phyloP scores from a whole-genome alignment of 2,797 vertebrate species.

The Chrosomus eos region DNA sequence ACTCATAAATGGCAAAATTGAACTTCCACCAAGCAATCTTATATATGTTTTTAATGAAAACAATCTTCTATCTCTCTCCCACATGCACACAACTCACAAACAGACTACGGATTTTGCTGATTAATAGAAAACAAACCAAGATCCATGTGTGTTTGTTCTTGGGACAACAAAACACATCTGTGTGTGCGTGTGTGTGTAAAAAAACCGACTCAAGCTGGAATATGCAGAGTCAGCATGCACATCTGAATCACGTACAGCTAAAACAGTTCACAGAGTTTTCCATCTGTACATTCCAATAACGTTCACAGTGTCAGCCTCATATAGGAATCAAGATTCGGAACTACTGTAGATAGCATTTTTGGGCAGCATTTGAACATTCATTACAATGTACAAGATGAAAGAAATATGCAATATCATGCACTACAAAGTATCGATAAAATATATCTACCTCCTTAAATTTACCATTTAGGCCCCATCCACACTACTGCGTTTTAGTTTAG shows the following conservation, averaged over 20 bases:
- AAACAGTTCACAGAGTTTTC: conserved; percentile 15
- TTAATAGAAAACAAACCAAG: conserved; percentile 40
- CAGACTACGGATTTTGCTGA: conserved; percentile 26
- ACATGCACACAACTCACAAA: conserved; percentile 5
- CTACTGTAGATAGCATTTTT: neutral
- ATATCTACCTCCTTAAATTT: neutral
- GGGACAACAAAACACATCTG: conserved; percentile 28
- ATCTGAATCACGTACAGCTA: conserved; percentile 22
- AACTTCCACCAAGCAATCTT: conserved; percentile 8
- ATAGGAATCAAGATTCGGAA: neutral
- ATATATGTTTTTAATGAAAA: conserved; percentile 38
- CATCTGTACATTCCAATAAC: neutral
- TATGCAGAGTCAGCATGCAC: conserved; percentile 17
- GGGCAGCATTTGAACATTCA: neutral
- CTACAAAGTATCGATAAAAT: neutral
- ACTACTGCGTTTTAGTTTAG: too few relatives aligned
- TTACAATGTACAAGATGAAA: neutral
- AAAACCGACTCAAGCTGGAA: conserved; percentile 28
- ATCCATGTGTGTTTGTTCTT: conserved; percentile 27
- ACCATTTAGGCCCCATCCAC: too few relatives aligned
- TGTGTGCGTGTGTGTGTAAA: neutral
- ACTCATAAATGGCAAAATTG: conserved; percentile 5
- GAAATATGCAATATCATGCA: neutral
- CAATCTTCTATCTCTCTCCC: conserved; percentile 4
- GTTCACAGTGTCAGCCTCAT: neutral